Evolutionary conservation across 2,888 invertebrate species (phyloP).

Genomic region (Heliconius aoede): DNA sequence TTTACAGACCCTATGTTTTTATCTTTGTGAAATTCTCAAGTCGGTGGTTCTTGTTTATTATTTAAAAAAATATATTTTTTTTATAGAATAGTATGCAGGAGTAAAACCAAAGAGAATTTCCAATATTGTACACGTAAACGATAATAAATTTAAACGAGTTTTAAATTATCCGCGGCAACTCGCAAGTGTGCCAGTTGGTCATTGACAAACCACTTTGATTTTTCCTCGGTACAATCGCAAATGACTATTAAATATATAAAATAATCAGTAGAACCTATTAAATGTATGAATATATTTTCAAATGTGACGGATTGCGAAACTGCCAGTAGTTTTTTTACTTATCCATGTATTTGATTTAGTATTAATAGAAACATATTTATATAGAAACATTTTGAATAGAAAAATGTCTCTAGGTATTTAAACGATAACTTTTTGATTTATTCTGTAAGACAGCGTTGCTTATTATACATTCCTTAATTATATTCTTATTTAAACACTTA

Average conservation of each 20-base stretch:
- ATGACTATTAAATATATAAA: neutral
- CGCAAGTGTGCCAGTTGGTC: constrained; percentile 22
- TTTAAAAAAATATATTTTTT: neutral
- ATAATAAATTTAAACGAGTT: neutral
- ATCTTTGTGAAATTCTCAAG: no score
- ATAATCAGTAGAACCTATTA: neutral
- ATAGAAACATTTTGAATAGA: no score
- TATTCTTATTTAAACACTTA: no score
- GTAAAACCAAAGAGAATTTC: neutral
- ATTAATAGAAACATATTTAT: no score
- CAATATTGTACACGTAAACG: neutral
- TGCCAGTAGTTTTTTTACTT: no score
- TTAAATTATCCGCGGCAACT: neutral
- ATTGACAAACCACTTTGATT: constrained; percentile 24
- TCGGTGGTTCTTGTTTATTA: neutral
- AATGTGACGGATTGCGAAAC: neutral
- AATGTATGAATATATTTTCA: neutral
- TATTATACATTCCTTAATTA: no score
- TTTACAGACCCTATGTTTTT: no score
- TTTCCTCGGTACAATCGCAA: neutral
- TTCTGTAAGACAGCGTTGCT: no score
- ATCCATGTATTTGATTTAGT: no score
- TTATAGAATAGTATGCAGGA: neutral
- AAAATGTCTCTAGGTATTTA: no score
- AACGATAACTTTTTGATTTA: no score